A percentile compares a stretch with the other conserved stretches of the same genome.
Evolutionary conservation across 2,888 invertebrate species (phyloP).

Genomic region (Cryptocephalus primarius): DNA sequence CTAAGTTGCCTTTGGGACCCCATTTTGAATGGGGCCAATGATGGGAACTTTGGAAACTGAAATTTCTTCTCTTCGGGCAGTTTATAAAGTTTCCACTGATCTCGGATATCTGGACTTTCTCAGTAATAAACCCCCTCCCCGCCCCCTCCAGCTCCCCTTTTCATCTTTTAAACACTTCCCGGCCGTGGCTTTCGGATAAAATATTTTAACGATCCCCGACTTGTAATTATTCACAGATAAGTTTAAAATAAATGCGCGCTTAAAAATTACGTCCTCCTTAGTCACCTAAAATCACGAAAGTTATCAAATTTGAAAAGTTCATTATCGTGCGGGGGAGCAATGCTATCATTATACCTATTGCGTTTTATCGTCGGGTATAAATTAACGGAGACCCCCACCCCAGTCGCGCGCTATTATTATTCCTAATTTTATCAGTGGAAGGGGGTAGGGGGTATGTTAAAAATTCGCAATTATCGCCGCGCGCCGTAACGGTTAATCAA

Average conservation of each 20-base stretch:
- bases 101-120: constrained; percentile 29
- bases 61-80: constrained; percentile 23
- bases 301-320: too few relatives aligned
- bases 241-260: constrained; percentile 11
- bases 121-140: constrained; percentile 22
- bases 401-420: too few relatives aligned
- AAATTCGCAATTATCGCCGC: too few relatives aligned
- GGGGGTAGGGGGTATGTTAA: too few relatives aligned
- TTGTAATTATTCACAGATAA: constrained; percentile 15
- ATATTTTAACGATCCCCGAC: constrained; percentile 18
- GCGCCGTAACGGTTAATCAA: too few relatives aligned
- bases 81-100: constrained; percentile 31
- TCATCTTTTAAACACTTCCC: constrained; percentile 22
- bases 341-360: too few relatives aligned
- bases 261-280: too few relatives aligned
- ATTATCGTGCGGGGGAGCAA: too few relatives aligned
- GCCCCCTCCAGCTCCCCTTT: neutral
- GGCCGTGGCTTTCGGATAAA: constrained; percentile 18
- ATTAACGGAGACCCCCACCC: too few relatives aligned
- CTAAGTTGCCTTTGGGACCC: constrained; percentile 15
- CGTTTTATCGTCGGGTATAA: too few relatives aligned
- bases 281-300: too few relatives aligned
- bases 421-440: too few relatives aligned
- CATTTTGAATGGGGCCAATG: constrained; percentile 27
- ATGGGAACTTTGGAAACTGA: constrained; percentile 23